Evolutionary conservation across 2,113 vertebrate genomes (phyloP), one percentile per base, ranked within the genome.

Genomic region (Albula goreensis): DNA sequence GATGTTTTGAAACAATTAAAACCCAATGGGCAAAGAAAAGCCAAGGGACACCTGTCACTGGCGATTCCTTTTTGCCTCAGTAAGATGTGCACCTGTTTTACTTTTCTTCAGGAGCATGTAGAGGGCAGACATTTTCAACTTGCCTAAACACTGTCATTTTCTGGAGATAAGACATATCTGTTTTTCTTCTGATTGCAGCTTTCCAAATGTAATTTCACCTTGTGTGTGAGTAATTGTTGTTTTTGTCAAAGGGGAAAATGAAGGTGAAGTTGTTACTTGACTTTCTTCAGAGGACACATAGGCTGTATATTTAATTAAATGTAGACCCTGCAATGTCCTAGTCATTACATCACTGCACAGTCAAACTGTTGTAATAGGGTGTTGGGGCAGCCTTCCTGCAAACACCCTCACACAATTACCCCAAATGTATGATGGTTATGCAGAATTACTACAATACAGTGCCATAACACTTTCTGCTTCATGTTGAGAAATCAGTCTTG

Each of bases 191-290:
- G 50, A 51, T 78, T 82, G 49, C 56, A 84, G 60, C 52, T 82
- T 79, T 87, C 60, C 52, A 11, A 13, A 19, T 52, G 17, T 78
- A 51, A 57, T 52, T 84, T 63, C 10, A 77, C 17, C n/a, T 82
- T 79, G 19, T 53, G 80, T 79, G 15, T 6, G n/a, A 78, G 22
- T 52, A 82, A 52, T 85, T 81, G 83, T n/a, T 84, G 85, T 81
- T 79, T 82, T 60, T 51, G 57, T 48, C 19, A 81, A 15, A 85
- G 48, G 52, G 3, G 51, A 53, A 81, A 81, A 50, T 81, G 49
- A 50, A 81, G n/a, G 8, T 63, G 82, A 57, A 5, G 13, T 8
- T 77, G 41, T 74, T 57, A 82, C 81, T 74, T 50, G 48, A 51
- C 19, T 77, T 50, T 19, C 48, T 17, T 53, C 74, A 77, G 48